phyloP scores from a whole-genome alignment of 2,888 invertebrate genomes.

The Pseudolycoriella hygida region DNA sequence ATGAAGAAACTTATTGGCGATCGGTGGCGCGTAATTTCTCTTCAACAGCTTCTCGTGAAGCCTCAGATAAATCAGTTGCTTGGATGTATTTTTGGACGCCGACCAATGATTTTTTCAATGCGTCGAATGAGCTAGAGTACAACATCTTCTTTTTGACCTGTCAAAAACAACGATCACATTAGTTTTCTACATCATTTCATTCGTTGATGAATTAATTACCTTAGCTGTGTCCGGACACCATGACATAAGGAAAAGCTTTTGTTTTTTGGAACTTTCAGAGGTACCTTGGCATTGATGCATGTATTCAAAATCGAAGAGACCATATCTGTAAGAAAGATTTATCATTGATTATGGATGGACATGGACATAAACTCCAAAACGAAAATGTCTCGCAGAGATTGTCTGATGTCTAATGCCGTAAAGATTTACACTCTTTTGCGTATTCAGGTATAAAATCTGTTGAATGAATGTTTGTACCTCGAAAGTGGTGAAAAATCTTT shows the following conservation, averaged over 20 bases:
- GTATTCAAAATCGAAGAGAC: conserved; percentile 95
- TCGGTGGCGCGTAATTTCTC: conserved; percentile 88
- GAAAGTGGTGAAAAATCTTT: too few relatives aligned
- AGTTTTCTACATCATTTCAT: too few relatives aligned
- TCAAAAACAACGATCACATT: not conserved
- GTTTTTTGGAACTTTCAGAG: conserved; percentile 92
- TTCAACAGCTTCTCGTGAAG: conserved; percentile 83
- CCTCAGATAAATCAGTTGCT: conserved; percentile 88
- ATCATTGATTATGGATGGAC: too few relatives aligned
- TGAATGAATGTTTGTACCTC: too few relatives aligned
- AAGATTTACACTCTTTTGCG: too few relatives aligned
- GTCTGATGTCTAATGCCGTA: too few relatives aligned
- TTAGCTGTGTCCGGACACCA: conserved; percentile 98
- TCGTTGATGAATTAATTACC: conserved; percentile 35
- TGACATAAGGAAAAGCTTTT: conserved; percentile 93
- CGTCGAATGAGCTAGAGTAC: conserved; percentile 91
- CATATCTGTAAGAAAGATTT: conserved; percentile 43
- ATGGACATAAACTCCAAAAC: too few relatives aligned
- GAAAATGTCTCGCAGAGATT: too few relatives aligned
- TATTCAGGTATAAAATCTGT: too few relatives aligned
- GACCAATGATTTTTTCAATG: conserved; percentile 89
- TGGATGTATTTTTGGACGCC: conserved; percentile 96
- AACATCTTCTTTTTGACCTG: conserved; percentile 69
- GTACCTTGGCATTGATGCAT: conserved; percentile 95
- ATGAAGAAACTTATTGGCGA: conserved; percentile 50